phyloP scores from a whole-genome alignment of 2,797 vertebrate genomes.

The Merluccius polli region DNA sequence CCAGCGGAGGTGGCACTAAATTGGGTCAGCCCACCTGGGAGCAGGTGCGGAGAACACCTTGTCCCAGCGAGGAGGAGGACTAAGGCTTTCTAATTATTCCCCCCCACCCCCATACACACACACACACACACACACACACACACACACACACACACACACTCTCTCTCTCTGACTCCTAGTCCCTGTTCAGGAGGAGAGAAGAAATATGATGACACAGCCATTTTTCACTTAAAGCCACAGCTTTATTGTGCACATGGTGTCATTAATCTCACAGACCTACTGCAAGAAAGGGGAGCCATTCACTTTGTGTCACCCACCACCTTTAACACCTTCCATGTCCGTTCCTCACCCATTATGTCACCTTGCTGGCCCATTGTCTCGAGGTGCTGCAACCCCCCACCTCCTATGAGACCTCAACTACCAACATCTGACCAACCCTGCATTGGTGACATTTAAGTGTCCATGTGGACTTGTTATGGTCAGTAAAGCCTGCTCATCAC shows the following conservation, averaged over 20 bases:
- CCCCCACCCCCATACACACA: conserved; percentile 3
- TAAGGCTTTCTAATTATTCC: conserved; percentile 58
- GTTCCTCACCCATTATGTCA: background rate
- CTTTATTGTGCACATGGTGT: conserved; percentile 56
- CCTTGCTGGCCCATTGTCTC: background rate
- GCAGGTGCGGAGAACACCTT: conserved; percentile 56
- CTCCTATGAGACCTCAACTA: background rate
- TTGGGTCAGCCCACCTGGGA: conserved; percentile 66
- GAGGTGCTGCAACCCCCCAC: too few relatives aligned
- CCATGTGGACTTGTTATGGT: background rate
- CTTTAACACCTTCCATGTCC: background rate
- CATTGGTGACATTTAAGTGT: background rate
- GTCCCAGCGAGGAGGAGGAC: conserved; percentile 47
- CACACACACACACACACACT: conserved; percentile 3
- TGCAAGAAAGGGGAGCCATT: conserved; percentile 52
- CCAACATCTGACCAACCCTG: background rate
- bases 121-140: conserved; percentile 8
- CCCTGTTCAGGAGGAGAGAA: conserved; percentile 6
- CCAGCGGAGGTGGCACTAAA: conserved; percentile 39
- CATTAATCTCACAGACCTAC: conserved; percentile 53
- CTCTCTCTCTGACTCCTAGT: background rate
- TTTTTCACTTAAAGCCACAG: conserved; percentile 32
- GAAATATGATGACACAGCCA: conserved; percentile 55
- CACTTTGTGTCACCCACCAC: conserved; percentile 38
- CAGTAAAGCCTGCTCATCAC: background rate